A percentile compares a stretch with the other conserved stretches of the same genome.
phyloP scores from a whole-genome alignment of 2,113 vertebrate species.

The Hyaena hyaena region DNA sequence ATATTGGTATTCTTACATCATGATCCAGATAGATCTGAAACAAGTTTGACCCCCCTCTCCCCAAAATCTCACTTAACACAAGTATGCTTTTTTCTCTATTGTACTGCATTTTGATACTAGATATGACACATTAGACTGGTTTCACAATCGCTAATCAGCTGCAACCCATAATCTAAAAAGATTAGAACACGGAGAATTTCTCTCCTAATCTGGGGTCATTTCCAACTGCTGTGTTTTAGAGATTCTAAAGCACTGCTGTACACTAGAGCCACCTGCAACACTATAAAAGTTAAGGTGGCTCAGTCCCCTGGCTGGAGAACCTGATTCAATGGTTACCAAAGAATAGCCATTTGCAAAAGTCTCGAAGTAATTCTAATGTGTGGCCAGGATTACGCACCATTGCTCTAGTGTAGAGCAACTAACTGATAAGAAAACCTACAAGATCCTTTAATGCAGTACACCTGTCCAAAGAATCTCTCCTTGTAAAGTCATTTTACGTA shows the following conservation, averaged over 20 bases:
- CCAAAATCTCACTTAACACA: background rate
- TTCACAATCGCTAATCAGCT: background rate
- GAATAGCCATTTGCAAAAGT: background rate
- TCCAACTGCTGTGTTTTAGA: background rate
- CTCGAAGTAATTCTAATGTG: background rate
- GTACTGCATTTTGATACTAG: background rate
- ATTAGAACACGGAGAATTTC: background rate
- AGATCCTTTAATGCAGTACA: background rate
- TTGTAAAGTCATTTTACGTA: background rate
- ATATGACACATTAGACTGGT: background rate
- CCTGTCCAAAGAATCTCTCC: background rate
- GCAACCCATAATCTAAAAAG: background rate
- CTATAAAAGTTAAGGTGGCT: background rate
- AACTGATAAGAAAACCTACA: background rate
- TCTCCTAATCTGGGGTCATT: background rate
- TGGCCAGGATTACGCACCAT: background rate
- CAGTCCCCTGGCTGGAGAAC: background rate
- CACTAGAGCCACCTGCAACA: background rate
- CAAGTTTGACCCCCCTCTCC: background rate
- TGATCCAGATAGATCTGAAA: background rate
- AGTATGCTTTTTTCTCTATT: background rate
- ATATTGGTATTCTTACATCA: background rate
- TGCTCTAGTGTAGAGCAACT: background rate
- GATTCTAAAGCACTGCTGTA: background rate
- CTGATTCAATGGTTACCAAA: background rate